Conservation (phyloP, 2,113 vertebrate genomes). For the Entelurus aequoreus region DNA sequence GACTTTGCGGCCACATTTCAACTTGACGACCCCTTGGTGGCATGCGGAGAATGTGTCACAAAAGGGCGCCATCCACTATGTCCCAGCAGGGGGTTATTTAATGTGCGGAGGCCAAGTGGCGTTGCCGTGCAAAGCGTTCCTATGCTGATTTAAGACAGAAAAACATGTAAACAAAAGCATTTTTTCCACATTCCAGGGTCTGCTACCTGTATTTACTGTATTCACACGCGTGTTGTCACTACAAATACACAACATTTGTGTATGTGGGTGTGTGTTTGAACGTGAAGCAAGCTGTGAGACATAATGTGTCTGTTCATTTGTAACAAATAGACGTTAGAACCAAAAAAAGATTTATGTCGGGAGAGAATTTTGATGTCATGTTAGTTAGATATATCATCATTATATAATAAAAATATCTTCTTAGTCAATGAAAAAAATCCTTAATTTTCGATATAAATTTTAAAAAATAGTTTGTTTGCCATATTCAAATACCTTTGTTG, state of each 20-base stretch:
- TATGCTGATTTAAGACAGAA: neutral
- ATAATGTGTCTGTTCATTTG: too few species aligned
- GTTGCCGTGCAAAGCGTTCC: too few species aligned
- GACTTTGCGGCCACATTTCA: neutral
- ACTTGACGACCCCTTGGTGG: conserved; percentile 3
- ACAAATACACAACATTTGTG: neutral
- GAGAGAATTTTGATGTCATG: neutral
- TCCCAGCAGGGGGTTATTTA: neutral
- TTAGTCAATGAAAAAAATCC: too few species aligned
- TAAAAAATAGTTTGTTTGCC: too few species aligned
- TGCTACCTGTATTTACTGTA: neutral
- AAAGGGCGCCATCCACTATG: neutral
- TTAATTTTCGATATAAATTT: too few species aligned
- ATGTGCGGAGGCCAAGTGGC: neutral
- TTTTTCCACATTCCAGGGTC: neutral
- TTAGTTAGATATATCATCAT: too few species aligned
- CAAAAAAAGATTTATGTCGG: too few species aligned
- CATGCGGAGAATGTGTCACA: conserved; percentile 23
- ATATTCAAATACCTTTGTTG: too few species aligned
- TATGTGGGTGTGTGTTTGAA: neutral
- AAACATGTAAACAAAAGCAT: conserved; percentile 28
- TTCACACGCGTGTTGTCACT: neutral
- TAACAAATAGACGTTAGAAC: too few species aligned
- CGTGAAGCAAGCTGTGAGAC: too few species aligned
- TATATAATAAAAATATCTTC: too few species aligned